phyloP scores from a whole-genome alignment of 2,888 invertebrate species.

The Xanthostigma xanthostigma region DNA sequence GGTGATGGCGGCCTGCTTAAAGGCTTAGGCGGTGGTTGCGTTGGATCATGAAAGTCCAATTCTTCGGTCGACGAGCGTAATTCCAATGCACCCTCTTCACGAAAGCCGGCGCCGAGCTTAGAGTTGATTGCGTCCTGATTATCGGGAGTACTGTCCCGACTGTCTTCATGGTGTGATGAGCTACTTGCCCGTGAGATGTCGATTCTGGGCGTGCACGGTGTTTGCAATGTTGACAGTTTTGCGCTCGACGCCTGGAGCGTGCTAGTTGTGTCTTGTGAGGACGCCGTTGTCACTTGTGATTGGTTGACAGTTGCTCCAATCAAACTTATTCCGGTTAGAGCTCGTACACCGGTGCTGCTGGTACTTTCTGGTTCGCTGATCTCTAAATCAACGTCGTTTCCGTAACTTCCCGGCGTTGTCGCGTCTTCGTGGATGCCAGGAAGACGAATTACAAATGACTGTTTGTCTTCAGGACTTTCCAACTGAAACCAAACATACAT shows the following conservation, averaged over 20 bases:
- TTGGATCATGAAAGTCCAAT: slow-evolving; percentile 62
- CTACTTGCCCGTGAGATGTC: slow-evolving; percentile 82
- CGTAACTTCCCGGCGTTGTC: slow-evolving; percentile 15
- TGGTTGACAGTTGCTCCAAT: slow-evolving; percentile 17
- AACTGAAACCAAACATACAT: slow-evolving; percentile 26
- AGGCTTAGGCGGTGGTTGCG: slow-evolving; percentile 5
- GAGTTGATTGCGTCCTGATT: slow-evolving; percentile 25
- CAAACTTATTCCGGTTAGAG: slow-evolving; percentile 22
- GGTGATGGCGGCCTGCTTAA: slow-evolving; percentile 24
- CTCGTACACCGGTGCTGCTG: neutral
- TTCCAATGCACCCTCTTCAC: slow-evolving; percentile 70
- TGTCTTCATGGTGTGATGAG: slow-evolving; percentile 71
- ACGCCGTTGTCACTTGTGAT: slow-evolving; percentile 16
- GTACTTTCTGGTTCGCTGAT: slow-evolving; percentile 2
- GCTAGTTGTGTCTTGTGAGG: slow-evolving; percentile 18
- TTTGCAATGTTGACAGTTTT: slow-evolving; percentile 29
- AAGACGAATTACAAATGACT: slow-evolving; percentile 29
- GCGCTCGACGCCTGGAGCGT: slow-evolving; percentile 13
- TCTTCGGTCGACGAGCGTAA: slow-evolving; percentile 79
- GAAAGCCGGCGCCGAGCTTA: slow-evolving; percentile 39
- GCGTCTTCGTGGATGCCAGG: slow-evolving; percentile 39
- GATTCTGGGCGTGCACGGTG: slow-evolving; percentile 68
- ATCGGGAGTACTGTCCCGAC: slow-evolving; percentile 72
- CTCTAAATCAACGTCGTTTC: slow-evolving; percentile 6
- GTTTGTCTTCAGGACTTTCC: slow-evolving; percentile 39